Base-by-base conservation (phyloP, 2,113 vertebrate genomes). In the Chaetorhynchus papuensis region DNA sequence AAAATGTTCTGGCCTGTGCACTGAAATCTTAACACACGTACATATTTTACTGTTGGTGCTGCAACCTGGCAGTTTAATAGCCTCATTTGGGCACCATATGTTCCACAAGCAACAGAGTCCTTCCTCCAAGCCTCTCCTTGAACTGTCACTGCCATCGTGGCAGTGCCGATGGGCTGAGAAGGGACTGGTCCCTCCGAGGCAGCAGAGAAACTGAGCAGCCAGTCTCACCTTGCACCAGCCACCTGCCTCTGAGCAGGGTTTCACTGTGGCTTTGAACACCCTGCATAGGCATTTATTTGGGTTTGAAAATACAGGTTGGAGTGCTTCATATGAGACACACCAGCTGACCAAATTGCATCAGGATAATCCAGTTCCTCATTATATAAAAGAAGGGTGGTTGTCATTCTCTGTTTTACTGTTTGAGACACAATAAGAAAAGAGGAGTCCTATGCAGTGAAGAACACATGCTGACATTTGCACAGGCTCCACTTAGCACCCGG, bases 151-250 rank as follows among this genome's bases (percentile, higher is more conserved):
- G 47, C 30, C 60, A 39, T 16, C 0, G 0, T 28, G 28, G 27
- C 11, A 4, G 4, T 5, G 3, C 6, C 0, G 0, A 27, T 27
- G 70, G 39, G 28, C 47, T 81, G 54, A 66, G 42, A 86, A 63
- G 17, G 9, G 33, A n/a, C 59, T 10, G 33, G 17, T 74, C 42
- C 33, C 41, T 64, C 31, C 2, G 4, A 70, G 37, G 68, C n/a
- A 87, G 22, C 2, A 50, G 20, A 60, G 69, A 45, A 86, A 68
- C 22, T 3, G 9, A 77, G 71, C 45, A 72, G 69, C 12, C 4
- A 4, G 30, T 27, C 39, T 33, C 2, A 1, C 18, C 41, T 52
- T 3, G 2, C 41, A 37, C 37, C 57, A 61, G 24, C 35, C 45
- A 35, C 61, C 61, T 83, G 53, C 59, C 59, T 71, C 69, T 45